Base-by-base conservation (phyloP, 2,113 vertebrate species). In the Drymodes brunneopygia region DNA sequence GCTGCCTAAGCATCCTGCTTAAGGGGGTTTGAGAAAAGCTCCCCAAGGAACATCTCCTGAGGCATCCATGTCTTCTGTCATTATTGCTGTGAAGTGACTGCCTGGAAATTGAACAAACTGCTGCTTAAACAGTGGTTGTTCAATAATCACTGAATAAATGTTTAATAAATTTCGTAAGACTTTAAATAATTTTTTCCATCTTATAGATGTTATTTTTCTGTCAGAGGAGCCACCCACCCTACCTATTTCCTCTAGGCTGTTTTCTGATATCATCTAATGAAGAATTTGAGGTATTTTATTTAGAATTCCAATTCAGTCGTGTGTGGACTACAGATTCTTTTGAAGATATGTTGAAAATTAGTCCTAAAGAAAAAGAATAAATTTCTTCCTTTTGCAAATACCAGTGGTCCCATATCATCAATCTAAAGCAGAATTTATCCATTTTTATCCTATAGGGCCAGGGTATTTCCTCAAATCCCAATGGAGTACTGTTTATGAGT, bases 381-480 rank as follows among this genome's bases (percentile, higher is more conserved):
- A 64, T 74, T 84, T 89, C 38, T 89, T 89, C 72, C 29, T 89
- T 86, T 91, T 78, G 16, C 35, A 92, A 92, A 87, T 91, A 75
- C 47, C 70, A 94, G 44, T 70, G 75, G 85, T 93, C 81, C 35
- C 8, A 51, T 38, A 42, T 58, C 51, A 86, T 86, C 77, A 66
- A 67, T 81, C 47, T 62, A n/a, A 29, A 84, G 21, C 18, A 80
- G 23, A 51, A 53, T 6, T 70, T 83, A 45, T 12, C 6, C 4
- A 2, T 70, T 80, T 65, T 64, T 80, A 54, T 10, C 4, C 12
- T 54, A 1, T 74, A 92, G 87, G 40, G 9, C 40, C 17, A 87
- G 24, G 4, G 17, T 79, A 60, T 67, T 89, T 91, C 74, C 48
- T 90, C 53, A 90, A 73, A 83, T 70, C 92, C 35, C 71, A 64